Evolutionary conservation across 2,113 vertebrate species (phyloP).

Genomic region (Periophthalmodon schlosseri): DNA sequence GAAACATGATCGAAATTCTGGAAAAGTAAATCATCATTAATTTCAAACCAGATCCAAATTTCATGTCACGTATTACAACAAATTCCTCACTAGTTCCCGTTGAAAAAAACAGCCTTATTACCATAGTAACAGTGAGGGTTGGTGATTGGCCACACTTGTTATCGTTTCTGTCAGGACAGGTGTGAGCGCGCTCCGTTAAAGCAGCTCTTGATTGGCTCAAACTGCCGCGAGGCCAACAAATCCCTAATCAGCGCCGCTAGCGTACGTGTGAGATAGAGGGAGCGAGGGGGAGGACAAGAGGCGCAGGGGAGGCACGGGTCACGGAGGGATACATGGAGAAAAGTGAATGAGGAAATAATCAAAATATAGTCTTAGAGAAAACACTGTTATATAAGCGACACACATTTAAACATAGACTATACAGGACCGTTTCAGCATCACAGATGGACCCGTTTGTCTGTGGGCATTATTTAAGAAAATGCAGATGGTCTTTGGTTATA

Average conservation of each 20-base stretch:
- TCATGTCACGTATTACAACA: not conserved
- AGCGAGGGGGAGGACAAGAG: slow-evolving; percentile 18
- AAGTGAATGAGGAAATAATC: not conserved
- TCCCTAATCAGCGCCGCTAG: slow-evolving; percentile 66
- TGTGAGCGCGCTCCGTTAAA: slow-evolving; percentile 60
- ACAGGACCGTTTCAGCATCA: not conserved
- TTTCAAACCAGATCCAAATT: not conserved
- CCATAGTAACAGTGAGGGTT: slow-evolving; percentile 40
- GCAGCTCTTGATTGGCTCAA: slow-evolving; percentile 68
- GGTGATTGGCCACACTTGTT: slow-evolving; percentile 54
- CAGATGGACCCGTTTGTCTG: not conserved
- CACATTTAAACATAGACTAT: not conserved
- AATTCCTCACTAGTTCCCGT: slow-evolving; percentile 12
- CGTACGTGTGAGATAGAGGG: slow-evolving; percentile 40
- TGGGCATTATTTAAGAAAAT: not conserved
- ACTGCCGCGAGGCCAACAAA: slow-evolving; percentile 63
- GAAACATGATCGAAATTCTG: not conserved
- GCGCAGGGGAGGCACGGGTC: not conserved
- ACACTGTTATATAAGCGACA: not conserved
- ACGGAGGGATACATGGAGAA: not conserved
- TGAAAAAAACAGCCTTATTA: slow-evolving; percentile 52
- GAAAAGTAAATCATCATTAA: not conserved
- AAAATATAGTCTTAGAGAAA: not conserved
- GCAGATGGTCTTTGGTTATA: not conserved
- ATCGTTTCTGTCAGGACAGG: slow-evolving; percentile 74